Conservation (phyloP, 2,797 vertebrate genomes). For the Agapornis canus region DNA sequence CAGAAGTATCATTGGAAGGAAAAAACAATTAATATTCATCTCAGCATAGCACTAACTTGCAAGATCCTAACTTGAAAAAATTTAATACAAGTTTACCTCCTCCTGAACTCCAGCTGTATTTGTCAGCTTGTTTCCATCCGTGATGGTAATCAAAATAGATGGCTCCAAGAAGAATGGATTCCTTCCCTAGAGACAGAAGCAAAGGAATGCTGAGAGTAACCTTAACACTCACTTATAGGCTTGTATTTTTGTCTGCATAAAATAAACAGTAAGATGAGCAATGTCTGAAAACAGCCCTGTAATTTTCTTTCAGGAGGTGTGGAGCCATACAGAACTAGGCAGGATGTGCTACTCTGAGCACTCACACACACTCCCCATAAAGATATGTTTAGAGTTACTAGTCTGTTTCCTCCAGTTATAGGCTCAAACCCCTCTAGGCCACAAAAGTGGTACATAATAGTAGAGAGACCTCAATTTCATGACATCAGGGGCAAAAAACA, state of each 20-base stretch:
- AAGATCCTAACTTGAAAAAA: neutral
- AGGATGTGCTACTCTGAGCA: neutral
- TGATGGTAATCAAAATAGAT: slow-evolving; percentile 98
- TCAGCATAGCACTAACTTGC: neutral
- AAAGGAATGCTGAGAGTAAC: slow-evolving; percentile 21
- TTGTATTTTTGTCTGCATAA: neutral
- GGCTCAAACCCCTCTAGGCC: neutral
- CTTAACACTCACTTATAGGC: neutral
- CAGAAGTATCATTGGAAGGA: neutral
- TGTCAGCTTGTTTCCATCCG: slow-evolving; percentile 98
- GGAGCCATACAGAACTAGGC: neutral
- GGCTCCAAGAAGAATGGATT: slow-evolving; percentile 99
- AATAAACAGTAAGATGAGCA: neutral
- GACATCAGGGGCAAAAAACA: fast-evolving
- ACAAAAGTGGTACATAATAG: neutral
- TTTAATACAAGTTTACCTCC: slow-evolving; percentile 84
- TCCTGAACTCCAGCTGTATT: slow-evolving; percentile 93
- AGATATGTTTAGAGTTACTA: neutral
- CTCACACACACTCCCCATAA: neutral
- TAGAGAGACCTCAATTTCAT: neutral
- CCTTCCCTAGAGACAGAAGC: slow-evolving; percentile 84
- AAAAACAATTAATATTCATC: neutral
- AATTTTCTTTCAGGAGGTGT: neutral
- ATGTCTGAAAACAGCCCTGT: neutral
- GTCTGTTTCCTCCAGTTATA: neutral